Conservation (phyloP, 2,797 vertebrate species). For the Sebastes goodei region DNA sequence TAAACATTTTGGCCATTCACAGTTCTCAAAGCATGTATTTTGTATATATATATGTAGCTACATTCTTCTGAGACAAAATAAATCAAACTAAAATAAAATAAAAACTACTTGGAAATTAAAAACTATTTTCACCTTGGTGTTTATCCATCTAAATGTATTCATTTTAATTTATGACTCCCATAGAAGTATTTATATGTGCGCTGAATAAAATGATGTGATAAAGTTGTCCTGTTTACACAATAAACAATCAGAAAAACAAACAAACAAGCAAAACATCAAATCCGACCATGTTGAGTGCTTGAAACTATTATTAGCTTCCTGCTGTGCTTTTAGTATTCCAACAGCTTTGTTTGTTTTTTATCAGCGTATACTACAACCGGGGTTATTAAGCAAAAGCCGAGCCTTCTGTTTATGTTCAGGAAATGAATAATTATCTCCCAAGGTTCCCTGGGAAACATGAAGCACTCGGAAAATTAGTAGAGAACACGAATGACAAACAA, state of each 20-base stretch:
- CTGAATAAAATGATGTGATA: not conserved
- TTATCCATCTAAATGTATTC: not conserved
- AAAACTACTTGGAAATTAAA: too few relatives aligned
- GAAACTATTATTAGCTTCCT: not conserved
- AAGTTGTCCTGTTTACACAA: not conserved
- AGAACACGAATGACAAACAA: not conserved
- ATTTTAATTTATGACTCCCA: not conserved
- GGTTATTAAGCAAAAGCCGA: not conserved
- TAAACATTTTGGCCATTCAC: too few relatives aligned
- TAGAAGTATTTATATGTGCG: not conserved
- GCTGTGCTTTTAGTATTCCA: not conserved
- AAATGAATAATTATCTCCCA: not conserved
- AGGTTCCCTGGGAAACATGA: not conserved
- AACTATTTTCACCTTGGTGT: not conserved
- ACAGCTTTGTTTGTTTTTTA: not conserved
- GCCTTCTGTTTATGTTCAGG: not conserved
- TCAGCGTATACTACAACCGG: too few relatives aligned
- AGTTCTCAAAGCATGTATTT: too few relatives aligned
- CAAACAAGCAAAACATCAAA: not conserved
- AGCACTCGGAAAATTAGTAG: not conserved
- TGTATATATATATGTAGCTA: too few relatives aligned
- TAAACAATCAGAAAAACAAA: not conserved
- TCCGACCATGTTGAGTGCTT: not conserved
- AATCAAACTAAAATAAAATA: too few relatives aligned
- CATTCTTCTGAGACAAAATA: too few relatives aligned